Evolutionary conservation across 2,888 invertebrate genomes (phyloP).

Genomic region (Mayetiola destructor): DNA sequence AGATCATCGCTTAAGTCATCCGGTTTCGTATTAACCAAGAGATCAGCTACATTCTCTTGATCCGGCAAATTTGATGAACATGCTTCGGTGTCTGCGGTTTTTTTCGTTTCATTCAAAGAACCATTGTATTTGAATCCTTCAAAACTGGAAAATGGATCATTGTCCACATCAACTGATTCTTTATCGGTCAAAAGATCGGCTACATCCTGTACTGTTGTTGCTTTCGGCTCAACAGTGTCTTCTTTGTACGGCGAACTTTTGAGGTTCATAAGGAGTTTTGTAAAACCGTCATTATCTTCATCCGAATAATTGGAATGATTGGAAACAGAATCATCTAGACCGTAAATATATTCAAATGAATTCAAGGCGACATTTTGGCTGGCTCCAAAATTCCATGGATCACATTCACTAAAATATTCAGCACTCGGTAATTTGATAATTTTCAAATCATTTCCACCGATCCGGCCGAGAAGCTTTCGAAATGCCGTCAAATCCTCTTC

Average conservation of each 20-base stretch:
- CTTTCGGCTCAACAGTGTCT: neutral
- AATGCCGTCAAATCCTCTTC: conserved; percentile 48
- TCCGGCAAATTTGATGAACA: too few species aligned
- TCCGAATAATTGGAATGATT: neutral
- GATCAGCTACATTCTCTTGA: too few species aligned
- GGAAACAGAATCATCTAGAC: too few species aligned
- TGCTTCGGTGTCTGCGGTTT: too few species aligned
- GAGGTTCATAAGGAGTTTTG: neutral
- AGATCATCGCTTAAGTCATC: too few species aligned
- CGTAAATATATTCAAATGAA: too few species aligned
- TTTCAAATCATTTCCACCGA: conserved; percentile 40
- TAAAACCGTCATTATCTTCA: neutral
- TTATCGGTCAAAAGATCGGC: neutral
- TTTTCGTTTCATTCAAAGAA: too few species aligned
- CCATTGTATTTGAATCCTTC: too few species aligned
- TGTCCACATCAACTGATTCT: neutral
- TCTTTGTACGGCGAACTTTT: neutral
- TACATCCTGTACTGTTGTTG: neutral
- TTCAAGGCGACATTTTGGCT: too few species aligned
- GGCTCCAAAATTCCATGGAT: neutral
- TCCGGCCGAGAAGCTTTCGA: conserved; percentile 40
- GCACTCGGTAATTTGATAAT: conserved; percentile 23
- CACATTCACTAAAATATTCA: neutral
- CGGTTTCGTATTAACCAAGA: too few species aligned
- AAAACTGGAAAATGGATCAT: neutral